Conservation (phyloP, 2,888 invertebrate species). For the Carpatolechia fugitivella region DNA sequence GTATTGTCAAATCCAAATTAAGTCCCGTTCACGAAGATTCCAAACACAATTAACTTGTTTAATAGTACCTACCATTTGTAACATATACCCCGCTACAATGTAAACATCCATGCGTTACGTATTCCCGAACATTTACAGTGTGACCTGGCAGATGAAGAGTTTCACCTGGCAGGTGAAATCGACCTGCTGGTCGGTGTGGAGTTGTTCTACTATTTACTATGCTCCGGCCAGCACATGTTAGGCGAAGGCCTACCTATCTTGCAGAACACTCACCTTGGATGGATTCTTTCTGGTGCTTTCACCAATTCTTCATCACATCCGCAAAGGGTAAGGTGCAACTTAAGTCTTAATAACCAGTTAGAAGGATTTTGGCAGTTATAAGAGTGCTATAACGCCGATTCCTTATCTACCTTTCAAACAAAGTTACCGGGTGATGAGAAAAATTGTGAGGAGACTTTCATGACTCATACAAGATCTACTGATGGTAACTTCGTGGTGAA, state of each 20-base stretch:
- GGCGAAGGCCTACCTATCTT: background rate
- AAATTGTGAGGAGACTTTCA: background rate
- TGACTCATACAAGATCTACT: background rate
- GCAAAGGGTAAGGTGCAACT: background rate
- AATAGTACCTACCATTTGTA: background rate
- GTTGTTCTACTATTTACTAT: background rate
- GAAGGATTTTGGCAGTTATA: background rate
- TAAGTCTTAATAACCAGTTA: background rate
- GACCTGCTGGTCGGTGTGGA: background rate
- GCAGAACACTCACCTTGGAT: background rate
- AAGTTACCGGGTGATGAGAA: constrained; percentile 1
- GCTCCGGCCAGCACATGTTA: background rate
- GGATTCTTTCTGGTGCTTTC: background rate
- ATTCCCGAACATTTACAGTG: background rate
- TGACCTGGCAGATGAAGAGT: background rate
- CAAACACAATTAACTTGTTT: background rate
- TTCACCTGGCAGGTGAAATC: background rate
- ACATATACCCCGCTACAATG: background rate
- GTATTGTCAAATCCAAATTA: background rate
- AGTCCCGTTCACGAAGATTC: background rate
- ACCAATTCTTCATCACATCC: background rate
- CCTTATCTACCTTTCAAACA: background rate
- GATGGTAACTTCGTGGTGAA: constrained; percentile 4
- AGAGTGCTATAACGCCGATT: background rate
- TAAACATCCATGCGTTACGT: background rate